These are phyloP conservation scores for Bathybates hornii DNA, from an alignment of 2,113 vertebrate genomes.

Conservation along the genomic window DNA sequence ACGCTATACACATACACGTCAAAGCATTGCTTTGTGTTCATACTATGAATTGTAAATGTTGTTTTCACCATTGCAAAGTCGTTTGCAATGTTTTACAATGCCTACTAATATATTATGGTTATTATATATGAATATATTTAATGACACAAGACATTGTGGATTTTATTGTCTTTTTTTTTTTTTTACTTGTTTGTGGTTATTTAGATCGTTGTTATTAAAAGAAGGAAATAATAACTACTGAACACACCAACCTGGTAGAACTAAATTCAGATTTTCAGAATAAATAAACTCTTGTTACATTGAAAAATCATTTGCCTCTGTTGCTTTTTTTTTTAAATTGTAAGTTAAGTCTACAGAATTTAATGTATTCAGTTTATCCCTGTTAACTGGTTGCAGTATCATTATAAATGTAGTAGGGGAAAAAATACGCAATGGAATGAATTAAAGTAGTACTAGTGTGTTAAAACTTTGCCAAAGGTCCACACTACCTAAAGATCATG, in stretches of 20 bases:
- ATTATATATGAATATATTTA: constrained; percentile 99
- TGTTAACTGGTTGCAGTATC: not conserved
- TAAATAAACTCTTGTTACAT: constrained; percentile 86
- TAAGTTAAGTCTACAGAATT: not conserved
- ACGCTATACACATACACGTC: constrained; percentile 30
- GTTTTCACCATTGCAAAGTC: constrained; percentile 81
- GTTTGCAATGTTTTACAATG: constrained; percentile 87
- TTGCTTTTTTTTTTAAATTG: not conserved
- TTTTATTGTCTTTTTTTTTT: constrained; percentile 75
- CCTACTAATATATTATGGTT: constrained; percentile 99
- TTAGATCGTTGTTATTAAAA: constrained; percentile 81
- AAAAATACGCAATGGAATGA: not conserved
- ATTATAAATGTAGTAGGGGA: not conserved
- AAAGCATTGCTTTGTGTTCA: constrained; percentile 79
- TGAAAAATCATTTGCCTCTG: constrained; percentile 11
- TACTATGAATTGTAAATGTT: constrained; percentile 93
- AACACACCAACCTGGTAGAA: constrained; percentile 84
- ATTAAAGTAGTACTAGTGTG: not conserved
- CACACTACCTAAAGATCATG: not conserved
- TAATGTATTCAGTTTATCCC: not conserved
- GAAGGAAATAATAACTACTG: constrained; percentile 87
- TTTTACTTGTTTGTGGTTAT: constrained; percentile 65
- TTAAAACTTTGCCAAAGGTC: not conserved
- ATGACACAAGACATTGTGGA: constrained; percentile 93
- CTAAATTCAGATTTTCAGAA: constrained; percentile 86